Base-by-base conservation (phyloP, 2,113 vertebrate genomes). In the Lycocorax pyrrhopterus region DNA sequence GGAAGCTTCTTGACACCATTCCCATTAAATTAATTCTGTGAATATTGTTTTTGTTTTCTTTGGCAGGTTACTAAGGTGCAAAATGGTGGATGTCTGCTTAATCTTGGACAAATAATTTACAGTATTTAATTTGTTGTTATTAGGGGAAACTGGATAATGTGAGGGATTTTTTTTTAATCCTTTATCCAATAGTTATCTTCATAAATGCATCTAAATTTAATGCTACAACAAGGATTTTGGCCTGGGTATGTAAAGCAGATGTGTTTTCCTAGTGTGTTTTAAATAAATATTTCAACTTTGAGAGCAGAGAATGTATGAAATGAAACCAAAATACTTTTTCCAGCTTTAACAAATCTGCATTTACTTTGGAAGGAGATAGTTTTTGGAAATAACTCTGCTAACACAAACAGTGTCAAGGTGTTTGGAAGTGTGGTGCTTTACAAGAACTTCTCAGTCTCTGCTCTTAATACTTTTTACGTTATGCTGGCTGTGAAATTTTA, bases 91-190 rank as follows among this genome's bases (percentile, higher is more conserved):
- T 35, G 12, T 41, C 30, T 59, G n/a, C n/a, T 51, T 87, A 44
- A 56, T 72, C 8, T 51, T 68, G 17, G 23, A 30, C 60, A 51
- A 46, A 43, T 56, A 59, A 59, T 55, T 47, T 72, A 22, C 18
- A 55, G 23, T 43, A 43, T 43, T 84, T 72, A 22, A 44, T 41
- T 79, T 35, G 21, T n/a, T 89, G 1, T 55, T 74, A 8, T 33
- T 53, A 51, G 49, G 18, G 60, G 47, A 55, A 88, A 59, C 33
- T 90, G 67, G 21, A 51, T 52, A n/a, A 67, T 43, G 8, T 13
- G 29, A 53, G 9, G 15, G 7, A 0, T 0, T 16, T 26, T 20
- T 20, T 82, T 60, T 51, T 2, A 4, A 30, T 81, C 17, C 5
- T 89, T 74, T 53, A 43, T 71, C 19, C 29, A 64, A 0, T 39